Evolutionary conservation across 2,888 invertebrate species (phyloP), one percentile per base, ranked within the genome.

Genomic region (Nomada fabriciana): DNA sequence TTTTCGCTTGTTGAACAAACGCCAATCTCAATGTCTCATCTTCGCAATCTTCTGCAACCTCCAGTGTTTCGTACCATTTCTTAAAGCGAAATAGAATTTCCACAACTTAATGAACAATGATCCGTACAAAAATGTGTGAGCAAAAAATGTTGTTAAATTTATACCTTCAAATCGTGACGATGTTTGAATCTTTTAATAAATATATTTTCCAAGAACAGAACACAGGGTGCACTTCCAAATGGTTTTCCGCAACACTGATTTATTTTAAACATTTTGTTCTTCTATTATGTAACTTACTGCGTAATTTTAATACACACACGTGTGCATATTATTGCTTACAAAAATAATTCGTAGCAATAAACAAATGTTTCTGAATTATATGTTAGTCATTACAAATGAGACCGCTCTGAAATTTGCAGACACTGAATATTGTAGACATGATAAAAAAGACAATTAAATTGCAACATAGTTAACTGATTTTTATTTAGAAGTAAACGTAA

Each of bases 1-100:
- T 95, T 93, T 98, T 98, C 0, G 97, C 98, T 57, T 98, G 94
- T 72, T 95, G 94, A 65, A 98, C 94, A 91, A 97, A 98, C 2
- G 97, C 96, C 85, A 95, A 93, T 71, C 97, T 95, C 11, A 98
- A 95, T 36, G 95, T 95, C 89, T 97, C 96, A 93, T 97, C 96
- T 86, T 97, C 96, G 29, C 97, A 96, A 72, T 95, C 94, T 86
- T 96, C 95, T 0, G 95, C 94, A 50, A 98, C 94, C 73, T 96
- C 96, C 50, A 98, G 94, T 53, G 96, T 94, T 85, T 94, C 94
- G 91, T 96, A 97, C 89, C 96, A 96, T 94, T 96, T 96, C 97
- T 97, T 63, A 10, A 70, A 79, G 63, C 2, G 20, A 9, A 72
- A 57, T 36, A n/a, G 23, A 68, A 64, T 29, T 67, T 47, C 0